phyloP scores from a whole-genome alignment of 2,797 vertebrate genomes.

The Apogon hyalosoma region DNA sequence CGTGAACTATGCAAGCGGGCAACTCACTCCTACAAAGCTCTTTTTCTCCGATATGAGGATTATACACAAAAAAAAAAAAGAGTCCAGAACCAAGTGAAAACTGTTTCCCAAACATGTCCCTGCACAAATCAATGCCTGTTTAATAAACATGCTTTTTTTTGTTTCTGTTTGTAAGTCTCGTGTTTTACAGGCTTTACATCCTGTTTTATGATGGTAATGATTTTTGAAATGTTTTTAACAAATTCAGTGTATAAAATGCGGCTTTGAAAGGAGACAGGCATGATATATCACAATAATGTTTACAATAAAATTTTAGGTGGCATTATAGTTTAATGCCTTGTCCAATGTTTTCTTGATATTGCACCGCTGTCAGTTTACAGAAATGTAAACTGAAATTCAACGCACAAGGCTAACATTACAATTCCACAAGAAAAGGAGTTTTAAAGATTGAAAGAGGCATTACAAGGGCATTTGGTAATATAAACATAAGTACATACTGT shows the following conservation, averaged over 20 bases:
- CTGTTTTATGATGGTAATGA: conserved; percentile 62
- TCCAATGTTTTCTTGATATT: conserved; percentile 1
- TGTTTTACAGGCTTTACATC: conserved; percentile 51
- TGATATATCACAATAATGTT: conserved; percentile 24
- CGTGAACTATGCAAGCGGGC: conserved; percentile 57
- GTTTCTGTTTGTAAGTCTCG: conserved; percentile 26
- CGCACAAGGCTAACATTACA: conserved; percentile 12
- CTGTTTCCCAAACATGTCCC: conserved; percentile 48
- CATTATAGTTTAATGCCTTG: conserved; percentile 15
- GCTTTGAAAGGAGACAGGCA: conserved; percentile 30
- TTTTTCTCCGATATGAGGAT: conserved; percentile 62
- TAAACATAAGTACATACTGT: background rate
- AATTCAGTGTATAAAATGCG: conserved; percentile 27
- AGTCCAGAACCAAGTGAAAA: conserved; percentile 50
- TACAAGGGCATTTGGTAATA: conserved; percentile 8
- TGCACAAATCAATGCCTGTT: conserved; percentile 62
- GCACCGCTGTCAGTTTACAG: conserved; percentile 7
- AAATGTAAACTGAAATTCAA: conserved; percentile 16
- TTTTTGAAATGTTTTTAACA: conserved; percentile 47
- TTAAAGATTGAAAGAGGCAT: conserved; percentile 19
- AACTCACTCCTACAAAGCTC: conserved; percentile 70
- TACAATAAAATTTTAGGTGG: conserved; percentile 22
- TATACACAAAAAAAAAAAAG: conserved; percentile 57
- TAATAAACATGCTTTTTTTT: conserved; percentile 52
- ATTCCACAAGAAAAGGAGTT: background rate